phyloP scores from a whole-genome alignment of 2,888 invertebrate species.

The Chloromyia formosa region DNA sequence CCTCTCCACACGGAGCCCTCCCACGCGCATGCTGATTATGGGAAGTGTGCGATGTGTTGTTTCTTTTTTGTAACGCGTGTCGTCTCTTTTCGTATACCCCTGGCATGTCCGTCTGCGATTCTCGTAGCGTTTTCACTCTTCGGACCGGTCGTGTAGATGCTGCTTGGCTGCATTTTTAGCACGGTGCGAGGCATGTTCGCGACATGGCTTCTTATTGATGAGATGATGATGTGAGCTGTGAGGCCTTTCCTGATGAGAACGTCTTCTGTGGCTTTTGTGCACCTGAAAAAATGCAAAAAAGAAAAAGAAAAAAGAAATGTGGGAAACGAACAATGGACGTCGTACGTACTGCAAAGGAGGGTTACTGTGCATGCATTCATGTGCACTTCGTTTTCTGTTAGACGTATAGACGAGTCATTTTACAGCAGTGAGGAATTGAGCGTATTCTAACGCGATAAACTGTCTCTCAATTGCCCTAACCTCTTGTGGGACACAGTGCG shows the following conservation, averaged over 20 bases:
- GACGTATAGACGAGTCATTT: too few species aligned
- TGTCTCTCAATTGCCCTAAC: too few species aligned
- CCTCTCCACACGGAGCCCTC: conserved; percentile 31
- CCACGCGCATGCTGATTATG: conserved; percentile 43
- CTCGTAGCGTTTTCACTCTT: background rate
- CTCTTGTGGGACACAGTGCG: too few species aligned
- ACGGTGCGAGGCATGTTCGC: background rate
- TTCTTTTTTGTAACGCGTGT: conserved; percentile 28
- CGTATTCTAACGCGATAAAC: too few species aligned
- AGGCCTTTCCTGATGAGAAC: background rate
- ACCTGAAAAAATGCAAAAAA: conserved; percentile 24
- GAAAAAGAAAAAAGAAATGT: too few species aligned
- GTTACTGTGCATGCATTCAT: background rate
- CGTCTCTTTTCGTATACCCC: conserved; percentile 23
- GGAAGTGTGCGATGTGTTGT: conserved; percentile 21
- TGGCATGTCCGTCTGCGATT: background rate
- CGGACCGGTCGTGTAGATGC: background rate
- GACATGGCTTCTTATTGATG: conserved; percentile 24
- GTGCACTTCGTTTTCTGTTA: too few species aligned
- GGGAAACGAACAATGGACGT: background rate
- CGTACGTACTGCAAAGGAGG: background rate
- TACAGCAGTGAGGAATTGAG: too few species aligned
- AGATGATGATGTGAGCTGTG: background rate
- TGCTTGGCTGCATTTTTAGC: background rate
- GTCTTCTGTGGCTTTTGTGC: background rate